These are phyloP conservation scores for Caenorhabditis sinica DNA, from an alignment of 2,888 invertebrate genomes.

Conservation along the genomic window DNA sequence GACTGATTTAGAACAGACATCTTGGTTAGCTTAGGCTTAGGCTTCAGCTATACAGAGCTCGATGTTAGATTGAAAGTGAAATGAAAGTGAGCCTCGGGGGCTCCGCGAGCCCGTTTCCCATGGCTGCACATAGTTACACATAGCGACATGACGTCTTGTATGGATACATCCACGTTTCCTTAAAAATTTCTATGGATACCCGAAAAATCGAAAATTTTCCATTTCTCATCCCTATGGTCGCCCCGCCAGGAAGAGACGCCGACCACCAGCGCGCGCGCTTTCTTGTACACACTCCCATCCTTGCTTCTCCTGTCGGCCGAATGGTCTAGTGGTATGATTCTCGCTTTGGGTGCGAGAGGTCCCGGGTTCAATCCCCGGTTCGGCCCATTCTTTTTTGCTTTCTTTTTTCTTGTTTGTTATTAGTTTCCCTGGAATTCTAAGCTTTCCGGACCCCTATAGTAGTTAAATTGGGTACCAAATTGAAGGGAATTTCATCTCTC, in stretches of 20 bases:
- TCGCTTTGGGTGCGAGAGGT: constrained; percentile 84
- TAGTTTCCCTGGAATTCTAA: background rate
- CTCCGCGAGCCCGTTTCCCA: constrained; percentile 33
- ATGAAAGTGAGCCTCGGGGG: constrained; percentile 15
- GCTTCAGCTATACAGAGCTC: background rate
- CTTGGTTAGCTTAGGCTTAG: background rate
- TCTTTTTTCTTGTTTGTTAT: background rate
- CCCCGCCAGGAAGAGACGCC: background rate
- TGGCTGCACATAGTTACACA: constrained; percentile 3
- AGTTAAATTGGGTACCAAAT: too few species aligned
- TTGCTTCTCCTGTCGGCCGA: background rate
- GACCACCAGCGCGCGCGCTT: background rate
- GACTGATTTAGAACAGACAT: constrained; percentile 7
- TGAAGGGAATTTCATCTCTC: too few species aligned
- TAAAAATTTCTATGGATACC: constrained; percentile 34
- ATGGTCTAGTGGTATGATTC: constrained; percentile 84
- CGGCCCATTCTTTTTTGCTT: constrained; percentile 58
- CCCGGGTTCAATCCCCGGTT: constrained; percentile 82
- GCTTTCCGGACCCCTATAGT: too few species aligned
- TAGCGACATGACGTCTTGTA: background rate
- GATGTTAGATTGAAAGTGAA: background rate
- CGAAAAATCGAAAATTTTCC: background rate
- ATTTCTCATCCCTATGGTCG: background rate
- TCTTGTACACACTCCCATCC: background rate
- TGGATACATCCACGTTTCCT: background rate